Evolutionary conservation across 2,113 vertebrate genomes (phyloP), one percentile per base, ranked within the genome.

Genomic region (Archocentrus centrarchus): DNA sequence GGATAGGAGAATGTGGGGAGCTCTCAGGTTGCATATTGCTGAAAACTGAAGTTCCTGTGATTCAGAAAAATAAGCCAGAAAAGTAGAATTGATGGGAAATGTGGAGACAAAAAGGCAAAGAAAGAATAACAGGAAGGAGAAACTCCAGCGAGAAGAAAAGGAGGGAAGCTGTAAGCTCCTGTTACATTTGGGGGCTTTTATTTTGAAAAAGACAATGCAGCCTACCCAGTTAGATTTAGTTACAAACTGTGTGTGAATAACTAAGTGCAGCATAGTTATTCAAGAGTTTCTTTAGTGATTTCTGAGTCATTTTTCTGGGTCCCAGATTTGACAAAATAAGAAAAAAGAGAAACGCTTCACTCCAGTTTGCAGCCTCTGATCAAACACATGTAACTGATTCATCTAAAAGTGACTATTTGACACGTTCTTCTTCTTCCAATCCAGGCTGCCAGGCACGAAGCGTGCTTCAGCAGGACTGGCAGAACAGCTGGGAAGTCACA

Each of bases 401-500:
- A 39, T 27, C 18, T 11, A 18, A 18, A 66, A 44, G 17, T 60
- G 15, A 27, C 5, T 17, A 20, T 30, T 55, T 55, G 13, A 60
- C 41, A 37, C 62, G 35, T 17, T 39, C 44, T 63, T 73, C 30
- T 32, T 30, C 64, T 9, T 17, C 3, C 11, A n/a, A 53, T 61
- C 4, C 77, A 97, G 96, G 92, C 78, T 95, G 94, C 86, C 88
- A 92, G 7, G 95, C 89, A 1, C 81, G 82, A 3, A 92, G 78
- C 0, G 1, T 96, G 2, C 14, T 60, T 11, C 68, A 75, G 39
- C 87, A 87, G 0, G 81, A 91, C 14, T 47, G 27, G 13, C 82
- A 41, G 55, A 66, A 10, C 6, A 18, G 75, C 20, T 96, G 94
- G 96, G 95, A 96, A 27, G 75, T n/a, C 6, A 37, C 90, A 0